phyloP scores from a whole-genome alignment of 1,140 invertebrate genomes.

The Trigoniulus corallinus region DNA sequence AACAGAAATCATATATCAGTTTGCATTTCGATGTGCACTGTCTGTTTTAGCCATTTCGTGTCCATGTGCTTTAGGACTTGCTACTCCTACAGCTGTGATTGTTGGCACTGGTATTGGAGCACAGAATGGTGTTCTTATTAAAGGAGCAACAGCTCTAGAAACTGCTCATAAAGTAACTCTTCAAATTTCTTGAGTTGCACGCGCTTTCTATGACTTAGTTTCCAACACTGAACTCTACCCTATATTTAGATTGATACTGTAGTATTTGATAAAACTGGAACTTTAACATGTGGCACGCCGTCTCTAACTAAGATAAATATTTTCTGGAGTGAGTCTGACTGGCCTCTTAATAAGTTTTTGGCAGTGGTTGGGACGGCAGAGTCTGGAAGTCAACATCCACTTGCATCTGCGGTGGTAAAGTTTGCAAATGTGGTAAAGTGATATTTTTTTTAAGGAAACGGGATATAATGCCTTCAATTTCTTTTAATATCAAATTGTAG shows the following conservation, averaged over 20 bases:
- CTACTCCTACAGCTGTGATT: constrained; percentile 97
- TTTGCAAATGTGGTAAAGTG: constrained; percentile 54
- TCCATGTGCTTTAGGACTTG: constrained; percentile 91
- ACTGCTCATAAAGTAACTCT: constrained; percentile 74
- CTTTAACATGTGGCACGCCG: constrained; percentile 80
- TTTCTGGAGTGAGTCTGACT: constrained; percentile 45
- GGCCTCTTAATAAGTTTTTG: constrained; percentile 49
- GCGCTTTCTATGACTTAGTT: neutral
- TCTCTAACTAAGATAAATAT: constrained; percentile 55
- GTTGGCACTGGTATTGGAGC: constrained; percentile 92
- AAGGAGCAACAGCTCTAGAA: constrained; percentile 92
- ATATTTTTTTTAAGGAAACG: constrained; percentile 22
- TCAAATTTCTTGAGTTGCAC: constrained; percentile 2
- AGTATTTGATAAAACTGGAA: constrained; percentile 98
- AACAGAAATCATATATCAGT: constrained; percentile 57
- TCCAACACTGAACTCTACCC: neutral
- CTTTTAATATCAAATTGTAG: neutral
- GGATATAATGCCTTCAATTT: no score
- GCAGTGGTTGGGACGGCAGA: constrained; percentile 76
- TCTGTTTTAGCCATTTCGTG: constrained; percentile 96
- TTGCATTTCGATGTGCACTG: constrained; percentile 85
- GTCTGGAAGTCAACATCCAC: constrained; percentile 89
- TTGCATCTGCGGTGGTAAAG: constrained; percentile 79
- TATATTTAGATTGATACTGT: constrained; percentile 57
- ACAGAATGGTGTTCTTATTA: constrained; percentile 87